Conservation (phyloP, 2,797 vertebrate genomes). For the Masticophis lateralis region DNA sequence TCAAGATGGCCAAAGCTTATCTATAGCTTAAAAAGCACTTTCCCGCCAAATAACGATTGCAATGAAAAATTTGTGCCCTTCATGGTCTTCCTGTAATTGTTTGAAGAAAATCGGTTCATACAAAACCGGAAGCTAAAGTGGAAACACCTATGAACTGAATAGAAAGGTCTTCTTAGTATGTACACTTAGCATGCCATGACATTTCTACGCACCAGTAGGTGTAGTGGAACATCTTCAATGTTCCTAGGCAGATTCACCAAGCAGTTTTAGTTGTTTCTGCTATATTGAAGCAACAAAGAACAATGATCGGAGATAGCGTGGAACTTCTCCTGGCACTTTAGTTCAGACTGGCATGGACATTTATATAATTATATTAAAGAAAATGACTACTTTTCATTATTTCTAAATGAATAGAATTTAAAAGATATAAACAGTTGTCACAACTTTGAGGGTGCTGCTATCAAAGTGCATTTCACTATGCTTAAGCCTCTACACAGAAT, state of each 20-base stretch:
- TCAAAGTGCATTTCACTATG: neutral
- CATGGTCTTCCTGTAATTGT: neutral
- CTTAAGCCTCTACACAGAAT: neutral
- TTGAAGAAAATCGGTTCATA: neutral
- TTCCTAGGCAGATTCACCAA: neutral
- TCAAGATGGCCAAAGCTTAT: neutral
- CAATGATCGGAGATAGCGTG: neutral
- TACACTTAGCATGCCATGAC: neutral
- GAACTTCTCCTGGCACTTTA: neutral
- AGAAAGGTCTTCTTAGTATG: neutral
- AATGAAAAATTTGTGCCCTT: neutral
- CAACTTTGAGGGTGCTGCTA: neutral
- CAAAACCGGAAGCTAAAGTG: neutral
- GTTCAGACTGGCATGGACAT: neutral
- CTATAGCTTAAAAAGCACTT: neutral
- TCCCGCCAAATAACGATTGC: neutral
- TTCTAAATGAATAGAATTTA: neutral
- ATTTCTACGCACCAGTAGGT: neutral
- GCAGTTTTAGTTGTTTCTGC: neutral
- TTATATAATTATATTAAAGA: neutral
- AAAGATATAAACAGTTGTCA: neutral
- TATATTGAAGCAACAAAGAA: neutral
- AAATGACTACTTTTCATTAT: neutral
- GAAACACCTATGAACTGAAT: neutral
- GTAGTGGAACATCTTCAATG: neutral